Evolutionary conservation across 2,888 invertebrate species (phyloP).

Genomic region (Macrophya annulata): DNA sequence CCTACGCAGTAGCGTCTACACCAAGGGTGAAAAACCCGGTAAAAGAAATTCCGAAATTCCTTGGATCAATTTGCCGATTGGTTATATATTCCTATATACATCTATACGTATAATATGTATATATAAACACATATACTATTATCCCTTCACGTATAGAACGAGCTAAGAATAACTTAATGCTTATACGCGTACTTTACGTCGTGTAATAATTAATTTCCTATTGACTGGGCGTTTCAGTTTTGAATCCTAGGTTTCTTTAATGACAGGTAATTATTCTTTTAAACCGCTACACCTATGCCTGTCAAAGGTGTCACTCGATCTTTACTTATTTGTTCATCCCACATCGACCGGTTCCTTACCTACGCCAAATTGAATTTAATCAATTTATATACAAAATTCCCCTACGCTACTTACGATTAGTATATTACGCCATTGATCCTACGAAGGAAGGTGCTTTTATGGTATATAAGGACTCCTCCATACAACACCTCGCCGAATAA

Average conservation of each 20-base stretch:
- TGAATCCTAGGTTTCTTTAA: slow-evolving; percentile 49
- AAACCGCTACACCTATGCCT: slow-evolving; percentile 28
- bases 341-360: background rate
- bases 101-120: background rate
- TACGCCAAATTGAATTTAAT: slow-evolving; percentile 29
- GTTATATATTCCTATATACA: background rate
- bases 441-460: slow-evolving; percentile 13
- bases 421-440: slow-evolving; percentile 48
- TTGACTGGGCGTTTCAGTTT: slow-evolving; percentile 48
- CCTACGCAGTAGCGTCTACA: slow-evolving; percentile 42
- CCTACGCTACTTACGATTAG: slow-evolving; percentile 13
- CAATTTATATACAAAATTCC: background rate
- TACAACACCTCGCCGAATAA: slow-evolving; percentile 36
- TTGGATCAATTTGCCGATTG: background rate
- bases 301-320: slow-evolving; percentile 37
- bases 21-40: slow-evolving; percentile 23
- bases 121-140: background rate
- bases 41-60: slow-evolving; percentile 22
- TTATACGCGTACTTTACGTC: background rate
- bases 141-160: background rate
- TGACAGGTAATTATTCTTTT: slow-evolving; percentile 48
- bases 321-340: slow-evolving; percentile 21
- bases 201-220: slow-evolving; percentile 40
- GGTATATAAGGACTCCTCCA: slow-evolving; percentile 26
- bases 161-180: background rate